Evolutionary conservation across 2,888 invertebrate species (phyloP).

Genomic region (Acronicta leporina): DNA sequence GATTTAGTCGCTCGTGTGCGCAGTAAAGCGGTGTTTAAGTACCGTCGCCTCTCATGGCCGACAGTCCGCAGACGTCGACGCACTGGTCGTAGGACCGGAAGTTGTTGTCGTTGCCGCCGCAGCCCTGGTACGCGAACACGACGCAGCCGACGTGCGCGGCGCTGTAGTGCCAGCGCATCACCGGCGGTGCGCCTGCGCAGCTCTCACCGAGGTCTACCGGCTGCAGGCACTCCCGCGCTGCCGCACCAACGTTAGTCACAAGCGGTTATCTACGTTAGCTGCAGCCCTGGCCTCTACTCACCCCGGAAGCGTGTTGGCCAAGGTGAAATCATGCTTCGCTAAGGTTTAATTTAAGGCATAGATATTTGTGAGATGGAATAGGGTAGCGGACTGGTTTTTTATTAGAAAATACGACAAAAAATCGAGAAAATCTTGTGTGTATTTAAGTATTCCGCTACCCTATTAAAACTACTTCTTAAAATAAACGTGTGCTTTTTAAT

Average conservation of each 20-base stretch:
- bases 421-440: no score
- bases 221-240: conserved; percentile 77
- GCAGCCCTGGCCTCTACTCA: conserved; percentile 17
- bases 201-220: conserved; percentile 64
- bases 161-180: conserved; percentile 93
- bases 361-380: conserved; percentile 11
- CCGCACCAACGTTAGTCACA: conserved; percentile 59
- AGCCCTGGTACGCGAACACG: conserved; percentile 95
- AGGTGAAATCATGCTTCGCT: conserved; percentile 31
- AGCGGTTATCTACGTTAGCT: conserved; percentile 25
- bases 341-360: conserved; percentile 8
- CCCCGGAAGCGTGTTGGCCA: conserved; percentile 31
- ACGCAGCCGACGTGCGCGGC: conserved; percentile 91
- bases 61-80: conserved; percentile 72
- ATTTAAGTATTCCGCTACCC: no score
- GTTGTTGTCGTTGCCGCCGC: conserved; percentile 96
- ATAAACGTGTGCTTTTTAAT: not conserved
- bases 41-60: conserved; percentile 52
- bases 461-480: not conserved
- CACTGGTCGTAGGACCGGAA: conserved; percentile 93
- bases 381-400: not conserved
- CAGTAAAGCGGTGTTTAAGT: conserved; percentile 42
- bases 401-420: no score
- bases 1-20: conserved; percentile 13
- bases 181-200: conserved; percentile 67